These are phyloP conservation scores for Tonatia bakeri DNA, from an alignment of 2,113 vertebrate genomes.

Conservation along the genomic window DNA sequence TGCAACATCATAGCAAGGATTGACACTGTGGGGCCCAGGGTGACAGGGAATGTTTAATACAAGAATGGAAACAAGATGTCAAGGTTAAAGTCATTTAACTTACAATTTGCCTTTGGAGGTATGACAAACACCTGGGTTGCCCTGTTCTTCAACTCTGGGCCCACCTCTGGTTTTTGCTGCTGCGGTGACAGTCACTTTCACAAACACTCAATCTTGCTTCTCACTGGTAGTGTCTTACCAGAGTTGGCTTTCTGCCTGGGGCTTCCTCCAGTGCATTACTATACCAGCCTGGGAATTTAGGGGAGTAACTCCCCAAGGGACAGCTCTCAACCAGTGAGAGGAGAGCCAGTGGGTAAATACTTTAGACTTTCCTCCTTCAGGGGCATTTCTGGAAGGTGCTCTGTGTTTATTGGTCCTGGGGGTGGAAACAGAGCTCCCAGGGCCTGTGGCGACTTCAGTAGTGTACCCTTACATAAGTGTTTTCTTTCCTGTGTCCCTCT, in stretches of 20 bases:
- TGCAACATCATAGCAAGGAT: neutral
- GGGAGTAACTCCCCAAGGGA: too few species aligned
- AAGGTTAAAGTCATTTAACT: neutral
- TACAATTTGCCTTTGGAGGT: neutral
- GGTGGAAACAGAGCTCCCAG: neutral
- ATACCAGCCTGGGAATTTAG: neutral
- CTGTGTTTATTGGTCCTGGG: neutral
- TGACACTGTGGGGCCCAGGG: neutral
- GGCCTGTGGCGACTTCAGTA: neutral
- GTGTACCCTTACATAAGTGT: neutral
- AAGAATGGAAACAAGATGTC: neutral
- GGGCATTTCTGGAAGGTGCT: neutral
- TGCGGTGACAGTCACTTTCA: neutral
- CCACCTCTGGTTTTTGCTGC: neutral
- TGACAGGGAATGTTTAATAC: neutral
- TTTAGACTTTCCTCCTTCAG: neutral
- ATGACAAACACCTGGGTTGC: neutral
- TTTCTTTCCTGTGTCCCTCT: neutral
- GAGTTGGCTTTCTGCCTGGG: neutral
- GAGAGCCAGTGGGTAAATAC: neutral
- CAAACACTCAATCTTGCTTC: neutral
- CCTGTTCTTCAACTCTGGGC: neutral
- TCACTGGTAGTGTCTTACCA: neutral
- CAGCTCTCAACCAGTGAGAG: neutral
- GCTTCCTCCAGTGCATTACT: neutral